phyloP scores from a whole-genome alignment of 2,797 vertebrate genomes.

The Anniella stebbinsi region DNA sequence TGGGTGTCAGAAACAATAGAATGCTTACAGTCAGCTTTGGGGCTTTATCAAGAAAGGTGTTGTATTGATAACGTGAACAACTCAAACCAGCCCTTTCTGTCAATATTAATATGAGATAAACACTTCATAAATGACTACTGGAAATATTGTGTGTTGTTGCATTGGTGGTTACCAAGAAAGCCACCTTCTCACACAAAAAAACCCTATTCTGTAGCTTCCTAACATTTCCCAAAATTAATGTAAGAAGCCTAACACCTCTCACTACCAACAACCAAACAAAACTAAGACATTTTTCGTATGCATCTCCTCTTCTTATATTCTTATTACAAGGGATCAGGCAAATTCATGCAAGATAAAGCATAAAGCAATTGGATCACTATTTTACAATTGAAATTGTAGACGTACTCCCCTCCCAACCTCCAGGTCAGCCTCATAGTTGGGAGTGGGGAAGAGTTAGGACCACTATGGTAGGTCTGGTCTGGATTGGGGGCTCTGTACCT shows the following conservation, averaged over 20 bases:
- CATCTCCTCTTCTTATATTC: not conserved
- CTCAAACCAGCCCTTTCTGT: constrained; percentile 61
- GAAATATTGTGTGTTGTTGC: not conserved
- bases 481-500: no score
- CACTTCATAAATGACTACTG: constrained; percentile 14
- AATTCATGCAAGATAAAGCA: not conserved
- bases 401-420: no score
- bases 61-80: constrained; percentile 45
- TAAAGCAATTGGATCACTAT: no score
- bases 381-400: no score
- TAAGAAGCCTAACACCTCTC: not conserved
- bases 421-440: no score
- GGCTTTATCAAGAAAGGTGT: constrained; percentile 47
- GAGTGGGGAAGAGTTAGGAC: no score
- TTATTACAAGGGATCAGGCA: not conserved
- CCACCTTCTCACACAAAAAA: constrained; percentile 30
- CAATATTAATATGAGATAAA: constrained; percentile 69
- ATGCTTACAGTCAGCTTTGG: not conserved
- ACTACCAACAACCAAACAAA: not conserved
- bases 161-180: constrained; percentile 32
- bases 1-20: constrained; percentile 8
- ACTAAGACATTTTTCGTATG: not conserved
- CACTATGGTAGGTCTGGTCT: no score
- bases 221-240: not conserved
- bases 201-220: not conserved